Evolutionary conservation across 2,113 vertebrate species (phyloP).

Genomic region (Terrapene triunguis): DNA sequence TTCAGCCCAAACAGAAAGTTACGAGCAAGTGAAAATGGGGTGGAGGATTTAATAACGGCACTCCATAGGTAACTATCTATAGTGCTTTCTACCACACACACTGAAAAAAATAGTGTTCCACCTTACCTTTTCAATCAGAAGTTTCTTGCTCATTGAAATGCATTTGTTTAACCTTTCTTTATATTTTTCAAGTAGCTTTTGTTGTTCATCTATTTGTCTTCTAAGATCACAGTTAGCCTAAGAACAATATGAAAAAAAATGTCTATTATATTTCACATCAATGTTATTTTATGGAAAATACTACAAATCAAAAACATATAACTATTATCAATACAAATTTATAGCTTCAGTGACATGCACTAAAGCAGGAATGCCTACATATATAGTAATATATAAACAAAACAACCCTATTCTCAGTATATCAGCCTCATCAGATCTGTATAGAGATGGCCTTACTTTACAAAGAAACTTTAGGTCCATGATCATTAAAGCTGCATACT

Average conservation of each 20-base stretch:
- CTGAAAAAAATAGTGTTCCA: background rate
- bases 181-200: conserved; percentile 99
- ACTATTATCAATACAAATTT: background rate
- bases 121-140: conserved; percentile 98
- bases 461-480: background rate
- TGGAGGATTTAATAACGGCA: background rate
- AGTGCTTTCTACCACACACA: background rate
- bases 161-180: conserved; percentile 99
- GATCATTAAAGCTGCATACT: background rate
- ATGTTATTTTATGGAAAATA: background rate
- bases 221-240: conserved; percentile 99
- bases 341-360: background rate
- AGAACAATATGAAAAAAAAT: conserved; percentile 53
- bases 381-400: background rate
- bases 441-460: background rate
- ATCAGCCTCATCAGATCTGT: background rate
- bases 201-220: conserved; percentile 99
- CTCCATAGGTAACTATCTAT: background rate
- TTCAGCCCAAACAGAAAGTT: background rate
- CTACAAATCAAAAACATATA: background rate
- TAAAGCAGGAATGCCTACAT: background rate
- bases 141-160: conserved; percentile 99
- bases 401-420: background rate
- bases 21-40: background rate
- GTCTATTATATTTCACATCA: background rate